Base-by-base conservation (phyloP, 1,140 invertebrate species). In the Potamilus streckersoni region DNA sequence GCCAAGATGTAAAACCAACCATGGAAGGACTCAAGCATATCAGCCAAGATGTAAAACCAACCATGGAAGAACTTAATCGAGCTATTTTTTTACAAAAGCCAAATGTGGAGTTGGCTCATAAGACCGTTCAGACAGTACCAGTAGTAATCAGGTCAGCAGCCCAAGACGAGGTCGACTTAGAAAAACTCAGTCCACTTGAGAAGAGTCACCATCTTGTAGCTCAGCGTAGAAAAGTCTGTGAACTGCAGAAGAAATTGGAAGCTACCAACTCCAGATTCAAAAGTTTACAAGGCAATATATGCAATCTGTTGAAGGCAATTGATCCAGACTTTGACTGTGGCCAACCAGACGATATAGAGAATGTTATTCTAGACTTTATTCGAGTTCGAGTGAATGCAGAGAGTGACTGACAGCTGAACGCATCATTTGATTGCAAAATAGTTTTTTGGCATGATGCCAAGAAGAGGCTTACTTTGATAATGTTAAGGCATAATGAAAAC, bases 291-390 rank as follows among this genome's bases (percentile, higher is more conserved):
- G 65, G 56, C 16, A 77, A 77, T 55, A 68, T 77, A 27, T 77
- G 65, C 27, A 61, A 69, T 14, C 59, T 77, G 17, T 56, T 77
- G 61, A 77, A 77, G 55, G 72, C 73, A 27, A 77, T 77, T 58
- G 70, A 62, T 2, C 58, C 63, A 60, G 75, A 77, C 19, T 72
- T 77, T 57, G 75, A 77, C 69, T 77, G 72, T 69, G 75, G 75
- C 6, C 20, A 72, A 20, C 75, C 75, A 27, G 75, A 77, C 57
- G 73, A 77, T 60, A 77, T 77, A 57, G 75, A 77, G 71, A 71
- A 73, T 27, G 55, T 77, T 27, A 77, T 77, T 62, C 59, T 77
- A 12, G 70, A 77, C n/a, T 72, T 77, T 58, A 77, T 77, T n/a
- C 69, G 59, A 59, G 75, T 71, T 49, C 38, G 38, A 49, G 38